Percentiles rank a stretch among this genome's conserved stretches.
These are phyloP conservation scores for Xiphias gladius DNA, from an alignment of 2,113 vertebrate genomes.

Conservation along the genomic window DNA sequence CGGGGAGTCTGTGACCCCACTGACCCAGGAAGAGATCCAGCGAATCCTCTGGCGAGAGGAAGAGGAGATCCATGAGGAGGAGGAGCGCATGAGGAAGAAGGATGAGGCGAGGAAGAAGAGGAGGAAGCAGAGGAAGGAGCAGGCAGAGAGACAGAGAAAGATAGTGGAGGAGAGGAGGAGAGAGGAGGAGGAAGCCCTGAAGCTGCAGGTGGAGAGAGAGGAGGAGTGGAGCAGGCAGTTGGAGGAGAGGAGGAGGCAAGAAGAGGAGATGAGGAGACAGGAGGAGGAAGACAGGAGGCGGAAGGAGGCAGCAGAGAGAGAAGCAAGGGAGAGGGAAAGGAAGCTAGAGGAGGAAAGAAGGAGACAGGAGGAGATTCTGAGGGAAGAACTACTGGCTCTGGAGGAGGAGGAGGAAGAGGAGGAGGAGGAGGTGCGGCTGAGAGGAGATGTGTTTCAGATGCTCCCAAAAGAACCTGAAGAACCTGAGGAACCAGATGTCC, in stretches of 20 bases:
- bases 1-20: slow-evolving; percentile 25
- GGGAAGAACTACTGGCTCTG: slow-evolving; percentile 53
- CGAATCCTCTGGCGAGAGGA: slow-evolving; percentile 70
- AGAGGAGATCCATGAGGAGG: slow-evolving; percentile 69
- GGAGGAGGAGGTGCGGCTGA: slow-evolving; percentile 75
- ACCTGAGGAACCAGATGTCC: slow-evolving; percentile 50
- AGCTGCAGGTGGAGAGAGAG: slow-evolving; percentile 63
- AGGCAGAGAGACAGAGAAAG: slow-evolving; percentile 69
- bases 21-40: slow-evolving; percentile 72
- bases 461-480: slow-evolving; percentile 64
- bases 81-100: slow-evolving; percentile 72
- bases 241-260: slow-evolving; percentile 46
- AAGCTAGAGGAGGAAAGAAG: slow-evolving; percentile 68
- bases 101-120: slow-evolving; percentile 72
- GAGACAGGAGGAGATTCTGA: slow-evolving; percentile 57
- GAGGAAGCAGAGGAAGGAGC: slow-evolving; percentile 78
- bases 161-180: slow-evolving; percentile 64
- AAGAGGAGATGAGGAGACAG: slow-evolving; percentile 36
- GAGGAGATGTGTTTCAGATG: slow-evolving; percentile 87
- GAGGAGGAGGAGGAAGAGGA: slow-evolving; percentile 59
- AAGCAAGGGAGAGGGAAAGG: slow-evolving; percentile 54
- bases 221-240: slow-evolving; percentile 55
- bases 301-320: slow-evolving; percentile 46
- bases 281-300: slow-evolving; percentile 56
- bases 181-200: slow-evolving; percentile 69